Base-by-base conservation (phyloP, 2,113 vertebrate genomes). In the Prinia subflava region DNA sequence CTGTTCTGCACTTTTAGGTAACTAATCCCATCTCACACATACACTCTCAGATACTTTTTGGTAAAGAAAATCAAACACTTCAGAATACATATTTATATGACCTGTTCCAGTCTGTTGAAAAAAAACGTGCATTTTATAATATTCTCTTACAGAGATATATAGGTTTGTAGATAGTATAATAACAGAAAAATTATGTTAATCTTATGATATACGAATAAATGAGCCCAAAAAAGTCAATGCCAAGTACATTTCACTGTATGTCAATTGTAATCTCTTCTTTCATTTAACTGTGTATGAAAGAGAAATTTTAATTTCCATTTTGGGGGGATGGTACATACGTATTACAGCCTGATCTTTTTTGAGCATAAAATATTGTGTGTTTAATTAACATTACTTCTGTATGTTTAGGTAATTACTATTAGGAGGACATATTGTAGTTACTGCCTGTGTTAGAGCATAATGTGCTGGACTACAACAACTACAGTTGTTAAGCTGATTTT, bases 381-480 rank as follows among this genome's bases (percentile, higher is more conserved):
- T 95, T 97, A 94, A 95, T 97, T 95, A 94, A 88, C 23, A 11
- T 63, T 49, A 81, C 46, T 87, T 91, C 92, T 92, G 56, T 87
- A 64, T 95, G 69, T 95, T 95, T 87, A 85, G 71, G 76, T 87
- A 85, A 83, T 97, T 91, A 62, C 55, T 49, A 35, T 70, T 88
- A 91, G 18, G 69, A 91, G 62, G 78, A 19, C n/a, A 33, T 87
- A 52, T 39, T 71, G 44, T 82, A 35, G 69, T 94, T 78, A 80
- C 11, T 86, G 81, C 77, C 87, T 92, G 79, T 83, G 85, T 53
- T 88, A 55, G 63, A 89, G 80, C 52, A n/a, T 44, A 60, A 92
- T 12, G 25, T 77, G 27, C 81, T 44, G 80, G 89, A 87, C 77
- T 63, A 62, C 91, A 76, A 55, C 87, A 73, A 25, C 82, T 69